Conservation (phyloP, 2,797 vertebrate genomes). For the Argya squamiceps region DNA sequence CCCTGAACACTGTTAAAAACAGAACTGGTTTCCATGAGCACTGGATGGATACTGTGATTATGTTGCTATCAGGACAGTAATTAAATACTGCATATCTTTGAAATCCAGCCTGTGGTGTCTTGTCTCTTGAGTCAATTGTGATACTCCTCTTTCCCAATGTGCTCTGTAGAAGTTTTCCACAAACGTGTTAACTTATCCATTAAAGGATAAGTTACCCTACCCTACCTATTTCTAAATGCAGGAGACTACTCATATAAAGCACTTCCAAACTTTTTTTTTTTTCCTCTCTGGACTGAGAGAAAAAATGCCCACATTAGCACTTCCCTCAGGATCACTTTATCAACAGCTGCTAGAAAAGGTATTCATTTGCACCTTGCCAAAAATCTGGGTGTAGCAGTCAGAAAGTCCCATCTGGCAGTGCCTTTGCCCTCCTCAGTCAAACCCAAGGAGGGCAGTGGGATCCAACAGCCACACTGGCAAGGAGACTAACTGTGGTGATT, state of each 20-base stretch:
- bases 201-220: not conserved
- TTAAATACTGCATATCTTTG: slow-evolving; percentile 50
- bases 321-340: not conserved
- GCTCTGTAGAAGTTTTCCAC: not conserved
- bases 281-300: not conserved
- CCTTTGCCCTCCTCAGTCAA: not conserved
- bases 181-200: not conserved
- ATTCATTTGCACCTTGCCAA: not conserved
- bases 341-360: not conserved
- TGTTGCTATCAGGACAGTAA: slow-evolving; percentile 26
- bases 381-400: not conserved
- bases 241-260: not conserved
- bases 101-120: slow-evolving; percentile 41
- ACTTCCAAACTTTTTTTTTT: not conserved
- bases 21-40: not conserved
- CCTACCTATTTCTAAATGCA: not conserved
- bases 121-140: slow-evolving; percentile 4
- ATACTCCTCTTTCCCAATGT: slow-evolving; percentile 16
- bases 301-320: not conserved
- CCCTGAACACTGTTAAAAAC: not conserved
- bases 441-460: not conserved
- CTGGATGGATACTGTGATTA: slow-evolving; percentile 22
- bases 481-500: rapidly evolving
- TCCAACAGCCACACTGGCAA: not conserved
- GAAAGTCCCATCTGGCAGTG: not conserved